These are phyloP conservation scores for Andricus curvator DNA, from an alignment of 2,888 invertebrate genomes.

Conservation along the genomic window DNA sequence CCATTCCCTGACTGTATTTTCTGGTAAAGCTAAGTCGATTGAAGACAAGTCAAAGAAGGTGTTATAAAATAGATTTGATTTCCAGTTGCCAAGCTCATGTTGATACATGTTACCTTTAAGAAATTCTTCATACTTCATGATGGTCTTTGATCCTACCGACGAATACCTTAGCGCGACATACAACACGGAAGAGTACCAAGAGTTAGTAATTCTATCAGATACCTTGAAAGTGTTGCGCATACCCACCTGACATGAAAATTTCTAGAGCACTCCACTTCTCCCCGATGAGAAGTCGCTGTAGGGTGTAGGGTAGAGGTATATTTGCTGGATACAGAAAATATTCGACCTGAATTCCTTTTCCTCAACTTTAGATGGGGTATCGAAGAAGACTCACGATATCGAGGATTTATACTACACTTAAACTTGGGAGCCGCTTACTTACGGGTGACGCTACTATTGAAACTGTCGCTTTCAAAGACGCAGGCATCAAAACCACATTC, in stretches of 20 bases:
- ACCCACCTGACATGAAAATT: conserved; percentile 57
- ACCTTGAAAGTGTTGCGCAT: conserved; percentile 58
- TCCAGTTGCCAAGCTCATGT: neutral
- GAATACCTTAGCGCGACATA: conserved; percentile 48
- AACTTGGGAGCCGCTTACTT: conserved; percentile 54
- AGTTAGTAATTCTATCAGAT: conserved; percentile 55
- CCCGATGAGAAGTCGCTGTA: conserved; percentile 10
- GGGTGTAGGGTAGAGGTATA: conserved; percentile 16
- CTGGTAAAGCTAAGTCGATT: no score
- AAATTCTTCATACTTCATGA: neutral
- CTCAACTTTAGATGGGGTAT: conserved; percentile 54
- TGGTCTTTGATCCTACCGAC: conserved; percentile 42
- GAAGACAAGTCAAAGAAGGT: neutral
- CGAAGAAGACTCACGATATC: conserved; percentile 59
- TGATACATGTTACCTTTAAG: neutral
- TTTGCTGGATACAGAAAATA: conserved; percentile 48
- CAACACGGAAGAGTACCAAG: conserved; percentile 43
- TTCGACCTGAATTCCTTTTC: conserved; percentile 49
- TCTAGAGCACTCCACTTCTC: conserved; percentile 48
- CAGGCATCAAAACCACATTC: conserved; percentile 53
- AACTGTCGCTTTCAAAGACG: conserved; percentile 59
- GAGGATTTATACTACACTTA: conserved; percentile 63
- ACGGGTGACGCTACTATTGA: conserved; percentile 57
- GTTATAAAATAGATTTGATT: conserved; percentile 9
- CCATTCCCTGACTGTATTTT: no score